Conservation (phyloP, 2,113 vertebrate genomes). For the Lipophrys pholis region DNA sequence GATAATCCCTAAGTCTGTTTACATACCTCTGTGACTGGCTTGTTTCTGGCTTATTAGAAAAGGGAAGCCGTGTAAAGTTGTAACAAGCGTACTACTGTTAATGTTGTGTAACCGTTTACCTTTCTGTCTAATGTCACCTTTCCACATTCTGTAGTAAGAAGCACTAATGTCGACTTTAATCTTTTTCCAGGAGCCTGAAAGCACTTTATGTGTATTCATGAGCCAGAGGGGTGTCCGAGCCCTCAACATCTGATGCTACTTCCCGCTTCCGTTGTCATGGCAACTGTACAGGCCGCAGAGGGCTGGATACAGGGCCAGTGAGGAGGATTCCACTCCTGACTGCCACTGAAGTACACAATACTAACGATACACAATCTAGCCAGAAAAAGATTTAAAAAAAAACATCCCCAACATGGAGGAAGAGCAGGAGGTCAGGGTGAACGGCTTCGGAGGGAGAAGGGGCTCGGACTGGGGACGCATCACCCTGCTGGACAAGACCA, state of each 20-base stretch:
- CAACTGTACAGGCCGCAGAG: slow-evolving; percentile 16
- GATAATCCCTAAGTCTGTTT: slow-evolving; percentile 67
- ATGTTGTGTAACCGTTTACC: background rate
- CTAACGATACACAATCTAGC: background rate
- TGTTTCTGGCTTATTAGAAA: slow-evolving; percentile 40
- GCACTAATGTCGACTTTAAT: background rate
- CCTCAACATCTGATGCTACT: slow-evolving; percentile 28
- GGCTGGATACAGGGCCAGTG: slow-evolving; percentile 13
- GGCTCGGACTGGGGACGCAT: slow-evolving; percentile 61
- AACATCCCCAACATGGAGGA: slow-evolving; percentile 60
- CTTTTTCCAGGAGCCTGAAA: slow-evolving; percentile 34
- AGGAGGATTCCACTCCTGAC: slow-evolving; percentile 29
- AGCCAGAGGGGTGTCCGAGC: background rate
- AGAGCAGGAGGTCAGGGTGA: slow-evolving; percentile 41
- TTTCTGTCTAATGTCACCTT: background rate
- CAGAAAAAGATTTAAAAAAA: background rate
- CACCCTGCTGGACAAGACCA: slow-evolving; percentile 85
- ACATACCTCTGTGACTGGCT: slow-evolving; percentile 38
- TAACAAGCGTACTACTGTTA: slow-evolving; percentile 13
- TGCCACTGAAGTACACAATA: slow-evolving; percentile 2
- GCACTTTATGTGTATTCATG: background rate
- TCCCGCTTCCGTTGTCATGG: slow-evolving; percentile 45
- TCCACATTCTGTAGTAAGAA: no score
- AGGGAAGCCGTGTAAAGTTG: slow-evolving; percentile 13
- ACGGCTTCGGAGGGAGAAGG: slow-evolving; percentile 48